These are phyloP conservation scores for Pseudoatta argentina DNA, from an alignment of 1,140 invertebrate genomes.

Conservation along the genomic window DNA sequence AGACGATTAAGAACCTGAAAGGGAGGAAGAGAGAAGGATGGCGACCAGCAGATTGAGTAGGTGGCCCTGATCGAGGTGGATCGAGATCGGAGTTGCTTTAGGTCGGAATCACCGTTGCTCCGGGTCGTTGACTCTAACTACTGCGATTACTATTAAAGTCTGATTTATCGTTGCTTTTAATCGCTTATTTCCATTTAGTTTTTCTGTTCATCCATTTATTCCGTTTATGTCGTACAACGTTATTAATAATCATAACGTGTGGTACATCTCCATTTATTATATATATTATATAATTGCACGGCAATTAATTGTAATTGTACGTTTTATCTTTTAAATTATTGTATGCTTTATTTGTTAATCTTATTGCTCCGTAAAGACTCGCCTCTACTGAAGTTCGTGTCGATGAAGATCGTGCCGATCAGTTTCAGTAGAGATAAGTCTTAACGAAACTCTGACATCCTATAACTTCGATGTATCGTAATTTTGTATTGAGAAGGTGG, in stretches of 20 bases:
- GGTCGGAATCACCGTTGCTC: conserved; percentile 44
- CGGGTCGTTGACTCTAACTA: conserved; percentile 21
- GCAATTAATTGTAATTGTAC: not conserved
- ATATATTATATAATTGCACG: no score
- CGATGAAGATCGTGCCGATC: no score
- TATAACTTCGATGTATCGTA: conserved; percentile 7
- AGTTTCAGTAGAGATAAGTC: no score
- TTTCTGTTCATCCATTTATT: not conserved
- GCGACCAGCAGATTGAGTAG: conserved; percentile 43
- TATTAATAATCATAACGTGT: not conserved
- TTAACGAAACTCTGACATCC: not conserved
- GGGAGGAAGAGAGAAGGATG: not conserved
- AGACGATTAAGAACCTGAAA: conserved; percentile 64
- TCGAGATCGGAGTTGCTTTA: conserved; percentile 60
- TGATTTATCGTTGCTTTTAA: not conserved
- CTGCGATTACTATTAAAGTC: conserved; percentile 7
- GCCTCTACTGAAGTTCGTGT: no score
- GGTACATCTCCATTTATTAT: not conserved
- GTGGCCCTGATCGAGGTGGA: conserved; percentile 51
- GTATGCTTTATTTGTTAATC: not conserved
- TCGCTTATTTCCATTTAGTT: conserved; percentile 4
- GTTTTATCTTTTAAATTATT: not conserved
- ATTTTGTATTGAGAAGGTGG: conserved; percentile 31
- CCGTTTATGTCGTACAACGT: not conserved
- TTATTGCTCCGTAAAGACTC: no score